Evolutionary conservation across 2,113 vertebrate species (phyloP).

Genomic region (Elephas maximus): DNA sequence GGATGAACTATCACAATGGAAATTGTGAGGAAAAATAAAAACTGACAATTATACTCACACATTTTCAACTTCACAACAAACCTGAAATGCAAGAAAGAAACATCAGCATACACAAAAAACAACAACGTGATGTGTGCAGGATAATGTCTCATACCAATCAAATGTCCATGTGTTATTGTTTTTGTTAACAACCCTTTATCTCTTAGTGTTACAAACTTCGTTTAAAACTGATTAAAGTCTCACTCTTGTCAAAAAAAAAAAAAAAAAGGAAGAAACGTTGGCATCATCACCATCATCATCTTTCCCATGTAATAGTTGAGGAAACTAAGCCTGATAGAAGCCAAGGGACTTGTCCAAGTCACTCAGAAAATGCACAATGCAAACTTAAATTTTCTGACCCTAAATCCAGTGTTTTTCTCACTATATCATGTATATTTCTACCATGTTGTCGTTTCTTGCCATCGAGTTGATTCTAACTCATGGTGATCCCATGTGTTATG

Average conservation of each 20-base stretch:
- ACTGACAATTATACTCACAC: neutral
- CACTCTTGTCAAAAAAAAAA: conserved; percentile 92
- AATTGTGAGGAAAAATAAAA: neutral
- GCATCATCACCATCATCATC: neutral
- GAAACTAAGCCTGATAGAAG: neutral
- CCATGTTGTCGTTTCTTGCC: neutral
- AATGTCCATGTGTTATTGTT: conserved; percentile 97
- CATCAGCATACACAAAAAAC: conserved; percentile 88
- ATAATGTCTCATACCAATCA: conserved; percentile 96
- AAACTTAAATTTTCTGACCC: neutral
- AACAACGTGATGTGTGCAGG: conserved; percentile 93
- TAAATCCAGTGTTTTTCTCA: neutral
- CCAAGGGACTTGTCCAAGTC: neutral
- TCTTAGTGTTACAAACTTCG: conserved; percentile 98
- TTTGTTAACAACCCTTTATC: conserved; percentile 97
- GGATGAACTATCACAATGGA: neutral
- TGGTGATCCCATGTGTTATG: neutral
- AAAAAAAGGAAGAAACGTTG: neutral
- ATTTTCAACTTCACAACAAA: neutral
- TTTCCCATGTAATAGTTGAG: neutral
- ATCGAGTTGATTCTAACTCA: neutral
- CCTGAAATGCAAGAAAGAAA: neutral
- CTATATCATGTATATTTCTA: neutral
- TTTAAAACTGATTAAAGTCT: conserved; percentile 98
- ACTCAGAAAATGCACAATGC: neutral